Evolutionary conservation across 2,797 vertebrate genomes (phyloP).

Genomic region (Sebastes taczanowskii): DNA sequence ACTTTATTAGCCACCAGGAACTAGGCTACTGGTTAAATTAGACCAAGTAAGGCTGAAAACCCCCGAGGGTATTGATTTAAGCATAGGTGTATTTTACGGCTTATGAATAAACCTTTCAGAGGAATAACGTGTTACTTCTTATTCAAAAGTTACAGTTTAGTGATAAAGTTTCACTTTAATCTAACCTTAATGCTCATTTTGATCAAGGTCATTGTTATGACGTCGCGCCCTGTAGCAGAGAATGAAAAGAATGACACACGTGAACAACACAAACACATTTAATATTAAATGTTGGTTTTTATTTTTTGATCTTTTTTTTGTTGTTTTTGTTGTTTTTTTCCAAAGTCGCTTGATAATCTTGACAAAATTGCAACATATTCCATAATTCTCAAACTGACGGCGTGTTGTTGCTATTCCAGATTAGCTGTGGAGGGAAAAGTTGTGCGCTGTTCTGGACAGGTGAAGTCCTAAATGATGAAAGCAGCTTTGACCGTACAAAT

Average conservation of each 20-base stretch:
- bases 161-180: not conserved
- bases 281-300: slow-evolving; percentile 83
- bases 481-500: slow-evolving; percentile 77
- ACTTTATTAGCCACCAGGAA: not conserved
- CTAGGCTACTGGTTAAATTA: not conserved
- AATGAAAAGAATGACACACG: slow-evolving; percentile 28
- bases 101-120: not conserved
- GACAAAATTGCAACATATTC: slow-evolving; percentile 82
- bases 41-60: not conserved
- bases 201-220: not conserved
- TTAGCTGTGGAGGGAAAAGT: slow-evolving; percentile 75
- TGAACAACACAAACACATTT: slow-evolving; percentile 52
- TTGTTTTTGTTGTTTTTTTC: slow-evolving; percentile 50
- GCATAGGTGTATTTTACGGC: not conserved
- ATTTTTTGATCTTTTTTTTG: slow-evolving; percentile 68
- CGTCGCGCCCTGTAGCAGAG: not conserved
- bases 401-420: slow-evolving; percentile 80
- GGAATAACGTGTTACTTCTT: not conserved
- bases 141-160: not conserved
- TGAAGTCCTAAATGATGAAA: slow-evolving; percentile 76
- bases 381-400: slow-evolving; percentile 79
- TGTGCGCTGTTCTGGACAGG: slow-evolving; percentile 76
- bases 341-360: slow-evolving; percentile 82
- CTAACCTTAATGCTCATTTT: not conserved
- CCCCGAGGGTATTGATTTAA: not conserved